A percentile compares a stretch with the other conserved stretches of the same genome.
These are phyloP conservation scores for Conomelus anceps DNA, from an alignment of 2,888 invertebrate species.

Conservation along the genomic window DNA sequence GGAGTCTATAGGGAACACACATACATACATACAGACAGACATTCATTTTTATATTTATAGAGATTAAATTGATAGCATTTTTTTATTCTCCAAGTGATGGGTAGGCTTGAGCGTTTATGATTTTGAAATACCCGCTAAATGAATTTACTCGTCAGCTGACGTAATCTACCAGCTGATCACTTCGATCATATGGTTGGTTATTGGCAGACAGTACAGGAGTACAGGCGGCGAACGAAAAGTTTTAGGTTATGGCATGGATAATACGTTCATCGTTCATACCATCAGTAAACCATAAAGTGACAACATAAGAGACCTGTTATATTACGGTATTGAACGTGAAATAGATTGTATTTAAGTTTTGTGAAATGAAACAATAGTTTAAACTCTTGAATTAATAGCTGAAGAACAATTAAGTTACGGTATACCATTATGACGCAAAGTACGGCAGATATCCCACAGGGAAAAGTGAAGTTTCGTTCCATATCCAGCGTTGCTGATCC, in stretches of 20 bases:
- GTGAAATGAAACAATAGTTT: not conserved
- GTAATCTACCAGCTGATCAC: not conserved
- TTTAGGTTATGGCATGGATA: not conserved
- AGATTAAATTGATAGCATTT: too few species aligned
- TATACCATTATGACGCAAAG: not conserved
- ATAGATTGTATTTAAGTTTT: not conserved
- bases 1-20: too few species aligned
- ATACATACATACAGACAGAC: too few species aligned
- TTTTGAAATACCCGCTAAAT: not conserved
- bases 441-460: slow-evolving; percentile 20
- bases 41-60: too few species aligned
- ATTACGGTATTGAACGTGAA: too few species aligned
- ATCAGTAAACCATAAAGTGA: not conserved
- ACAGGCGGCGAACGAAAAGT: not conserved
- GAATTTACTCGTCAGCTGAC: not conserved
- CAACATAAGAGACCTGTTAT: not conserved
- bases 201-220: too few species aligned
- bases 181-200: too few species aligned
- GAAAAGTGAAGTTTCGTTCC: slow-evolving; percentile 34
- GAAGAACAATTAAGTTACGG: too few species aligned
- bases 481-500: slow-evolving; percentile 33
- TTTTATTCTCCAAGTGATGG: too few species aligned
- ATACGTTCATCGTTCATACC: not conserved
- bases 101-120: too few species aligned
- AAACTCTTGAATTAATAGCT: not conserved